These are phyloP conservation scores for Hemicordylus capensis DNA, from an alignment of 2,113 vertebrate species.

Conservation along the genomic window DNA sequence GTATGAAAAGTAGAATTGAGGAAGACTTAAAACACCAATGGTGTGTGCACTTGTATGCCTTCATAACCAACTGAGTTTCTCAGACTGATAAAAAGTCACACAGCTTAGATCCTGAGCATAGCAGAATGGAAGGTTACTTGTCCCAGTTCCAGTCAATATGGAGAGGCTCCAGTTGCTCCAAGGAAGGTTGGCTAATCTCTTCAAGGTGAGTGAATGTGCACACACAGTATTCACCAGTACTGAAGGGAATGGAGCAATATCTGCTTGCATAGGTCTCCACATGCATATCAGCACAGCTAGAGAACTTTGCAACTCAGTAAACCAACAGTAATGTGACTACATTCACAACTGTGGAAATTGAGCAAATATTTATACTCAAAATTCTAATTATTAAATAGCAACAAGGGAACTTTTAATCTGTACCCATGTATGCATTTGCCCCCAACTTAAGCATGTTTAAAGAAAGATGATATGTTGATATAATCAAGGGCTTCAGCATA, in stretches of 20 bases:
- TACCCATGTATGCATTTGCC: neutral
- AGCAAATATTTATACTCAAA: neutral
- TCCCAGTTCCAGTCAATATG: neutral
- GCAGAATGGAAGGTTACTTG: conserved; percentile 30
- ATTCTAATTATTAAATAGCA: neutral
- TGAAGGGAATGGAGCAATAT: neutral
- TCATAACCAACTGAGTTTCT: neutral
- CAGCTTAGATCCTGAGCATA: conserved; percentile 31
- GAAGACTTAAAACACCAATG: conserved; percentile 55
- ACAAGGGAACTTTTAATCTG: neutral
- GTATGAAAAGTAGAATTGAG: conserved; percentile 26
- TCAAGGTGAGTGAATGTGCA: neutral
- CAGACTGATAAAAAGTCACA: neutral
- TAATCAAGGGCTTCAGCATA: neutral
- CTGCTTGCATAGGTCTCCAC: neutral
- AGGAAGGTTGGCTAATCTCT: neutral
- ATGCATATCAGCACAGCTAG: neutral
- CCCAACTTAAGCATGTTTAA: neutral
- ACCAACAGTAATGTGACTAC: conserved; percentile 37
- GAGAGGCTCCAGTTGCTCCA: neutral
- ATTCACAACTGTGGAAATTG: conserved; percentile 24
- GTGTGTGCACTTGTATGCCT: neutral
- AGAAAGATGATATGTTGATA: conserved; percentile 18
- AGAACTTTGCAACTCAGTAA: neutral
- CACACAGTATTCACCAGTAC: neutral